Evolutionary conservation across 2,888 invertebrate genomes (phyloP).

Genomic region (Hylaea fasciaria): DNA sequence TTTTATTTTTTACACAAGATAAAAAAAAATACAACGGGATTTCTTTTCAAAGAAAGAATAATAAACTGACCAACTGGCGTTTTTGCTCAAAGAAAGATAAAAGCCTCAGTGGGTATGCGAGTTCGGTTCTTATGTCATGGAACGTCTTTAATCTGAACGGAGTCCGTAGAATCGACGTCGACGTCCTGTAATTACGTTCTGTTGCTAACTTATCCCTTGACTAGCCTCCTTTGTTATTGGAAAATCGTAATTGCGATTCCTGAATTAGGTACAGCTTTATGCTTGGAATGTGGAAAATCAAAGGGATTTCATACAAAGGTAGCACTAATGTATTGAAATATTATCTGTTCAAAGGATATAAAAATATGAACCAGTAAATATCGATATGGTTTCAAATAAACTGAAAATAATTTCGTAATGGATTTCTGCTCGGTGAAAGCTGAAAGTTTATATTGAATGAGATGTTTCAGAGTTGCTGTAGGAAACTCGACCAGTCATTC

Average conservation of each 20-base stretch:
- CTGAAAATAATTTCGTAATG: background rate
- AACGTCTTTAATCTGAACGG: slow-evolving; percentile 34
- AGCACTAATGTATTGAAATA: background rate
- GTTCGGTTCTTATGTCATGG: slow-evolving; percentile 20
- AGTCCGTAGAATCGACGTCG: slow-evolving; percentile 29
- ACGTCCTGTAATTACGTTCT: slow-evolving; percentile 36
- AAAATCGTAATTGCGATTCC: slow-evolving; percentile 23
- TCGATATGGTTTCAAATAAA: too few species aligned
- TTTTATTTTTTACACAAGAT: background rate
- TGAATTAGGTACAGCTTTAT: slow-evolving; percentile 7
- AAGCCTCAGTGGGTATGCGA: slow-evolving; percentile 13
- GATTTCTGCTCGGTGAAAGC: background rate
- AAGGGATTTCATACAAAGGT: background rate
- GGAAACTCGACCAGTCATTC: background rate
- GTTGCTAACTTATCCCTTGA: slow-evolving; percentile 27
- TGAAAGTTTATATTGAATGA: background rate
- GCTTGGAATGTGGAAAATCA: slow-evolving; percentile 7
- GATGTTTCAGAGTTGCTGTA: background rate
- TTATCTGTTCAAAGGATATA: too few species aligned
- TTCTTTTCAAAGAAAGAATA: slow-evolving; percentile 4
- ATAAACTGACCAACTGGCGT: slow-evolving; percentile 6
- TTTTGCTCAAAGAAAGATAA: slow-evolving; percentile 19
- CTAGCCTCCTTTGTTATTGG: slow-evolving; percentile 29
- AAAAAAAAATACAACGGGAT: background rate
- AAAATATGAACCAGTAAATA: too few species aligned